Evolutionary conservation across 2,113 vertebrate species (phyloP).

Genomic region (Serilophus lunatus): DNA sequence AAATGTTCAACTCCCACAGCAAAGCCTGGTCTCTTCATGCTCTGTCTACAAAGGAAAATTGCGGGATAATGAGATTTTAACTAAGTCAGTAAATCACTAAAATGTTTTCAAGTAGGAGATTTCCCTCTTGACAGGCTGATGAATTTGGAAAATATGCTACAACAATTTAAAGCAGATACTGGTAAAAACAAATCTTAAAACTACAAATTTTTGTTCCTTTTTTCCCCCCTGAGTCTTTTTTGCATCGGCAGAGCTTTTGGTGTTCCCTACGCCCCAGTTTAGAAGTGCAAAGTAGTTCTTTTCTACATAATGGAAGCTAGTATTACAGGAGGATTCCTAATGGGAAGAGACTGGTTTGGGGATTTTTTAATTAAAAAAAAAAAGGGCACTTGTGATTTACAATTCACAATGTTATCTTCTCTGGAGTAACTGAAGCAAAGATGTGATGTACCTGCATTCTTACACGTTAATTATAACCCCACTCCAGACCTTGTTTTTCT

Average conservation of each 20-base stretch:
- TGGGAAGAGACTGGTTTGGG: not conserved
- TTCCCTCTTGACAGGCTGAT: not conserved
- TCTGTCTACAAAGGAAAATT: not conserved
- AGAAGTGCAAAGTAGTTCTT: not conserved
- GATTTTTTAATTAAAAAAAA: not conserved
- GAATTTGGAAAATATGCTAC: not conserved
- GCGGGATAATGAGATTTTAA: conserved; percentile 9
- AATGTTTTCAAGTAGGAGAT: not conserved
- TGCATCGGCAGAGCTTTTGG: not conserved
- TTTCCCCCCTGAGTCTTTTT: not conserved
- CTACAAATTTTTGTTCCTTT: not conserved
- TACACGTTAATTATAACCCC: not conserved
- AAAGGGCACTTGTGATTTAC: not conserved
- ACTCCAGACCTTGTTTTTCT: not conserved
- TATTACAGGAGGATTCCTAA: not conserved
- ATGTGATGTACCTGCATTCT: not conserved
- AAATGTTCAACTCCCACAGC: not conserved
- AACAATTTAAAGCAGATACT: not conserved
- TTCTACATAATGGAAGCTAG: not conserved
- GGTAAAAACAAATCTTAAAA: not conserved
- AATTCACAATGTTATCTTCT: not conserved
- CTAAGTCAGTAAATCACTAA: not conserved
- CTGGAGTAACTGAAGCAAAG: not conserved
- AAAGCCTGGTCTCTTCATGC: not conserved
- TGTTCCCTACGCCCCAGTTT: not conserved